These are phyloP conservation scores for Amblyraja radiata DNA, from an alignment of 2,797 vertebrate genomes.

Conservation along the genomic window DNA sequence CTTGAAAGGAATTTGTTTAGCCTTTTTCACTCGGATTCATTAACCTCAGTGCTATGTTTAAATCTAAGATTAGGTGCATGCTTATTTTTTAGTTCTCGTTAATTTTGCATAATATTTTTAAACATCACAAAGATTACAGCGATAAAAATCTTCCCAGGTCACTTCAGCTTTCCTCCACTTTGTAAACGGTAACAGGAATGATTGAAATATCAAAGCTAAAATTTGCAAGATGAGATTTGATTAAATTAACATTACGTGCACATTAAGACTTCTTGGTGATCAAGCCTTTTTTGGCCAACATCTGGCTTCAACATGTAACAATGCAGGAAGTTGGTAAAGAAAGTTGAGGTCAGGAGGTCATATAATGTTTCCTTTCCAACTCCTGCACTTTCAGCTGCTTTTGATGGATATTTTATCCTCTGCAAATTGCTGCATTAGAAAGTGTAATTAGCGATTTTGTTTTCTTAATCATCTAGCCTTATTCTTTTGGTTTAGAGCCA, in stretches of 20 bases:
- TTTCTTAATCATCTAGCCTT: conserved; percentile 85
- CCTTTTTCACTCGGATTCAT: background rate
- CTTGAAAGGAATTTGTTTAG: conserved; percentile 22
- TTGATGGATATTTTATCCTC: conserved; percentile 95
- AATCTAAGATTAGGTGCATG: conserved; percentile 31
- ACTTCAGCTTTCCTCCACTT: conserved; percentile 48
- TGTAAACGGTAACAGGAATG: conserved; percentile 43
- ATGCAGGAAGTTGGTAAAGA: conserved; percentile 75
- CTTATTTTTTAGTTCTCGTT: conserved; percentile 13
- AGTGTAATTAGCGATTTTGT: conserved; percentile 90
- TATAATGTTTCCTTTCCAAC: conserved; percentile 81
- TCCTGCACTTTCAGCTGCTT: conserved; percentile 73
- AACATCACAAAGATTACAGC: conserved; percentile 51
- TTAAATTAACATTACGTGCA: conserved; percentile 50
- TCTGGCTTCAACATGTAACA: conserved; percentile 93
- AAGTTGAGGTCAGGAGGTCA: conserved; percentile 75
- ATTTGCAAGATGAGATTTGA: conserved; percentile 47
- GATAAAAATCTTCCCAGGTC: conserved; percentile 54
- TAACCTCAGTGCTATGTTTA: background rate
- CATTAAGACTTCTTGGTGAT: conserved; percentile 52
- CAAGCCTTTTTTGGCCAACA: conserved; percentile 55
- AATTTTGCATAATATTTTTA: conserved; percentile 44
- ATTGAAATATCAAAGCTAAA: conserved; percentile 42
- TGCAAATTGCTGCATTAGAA: conserved; percentile 89
- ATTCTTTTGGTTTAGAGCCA: conserved; percentile 56